Evolutionary conservation across 1,140 invertebrate genomes (phyloP).

Genomic region (Neuroterus valhalla): DNA sequence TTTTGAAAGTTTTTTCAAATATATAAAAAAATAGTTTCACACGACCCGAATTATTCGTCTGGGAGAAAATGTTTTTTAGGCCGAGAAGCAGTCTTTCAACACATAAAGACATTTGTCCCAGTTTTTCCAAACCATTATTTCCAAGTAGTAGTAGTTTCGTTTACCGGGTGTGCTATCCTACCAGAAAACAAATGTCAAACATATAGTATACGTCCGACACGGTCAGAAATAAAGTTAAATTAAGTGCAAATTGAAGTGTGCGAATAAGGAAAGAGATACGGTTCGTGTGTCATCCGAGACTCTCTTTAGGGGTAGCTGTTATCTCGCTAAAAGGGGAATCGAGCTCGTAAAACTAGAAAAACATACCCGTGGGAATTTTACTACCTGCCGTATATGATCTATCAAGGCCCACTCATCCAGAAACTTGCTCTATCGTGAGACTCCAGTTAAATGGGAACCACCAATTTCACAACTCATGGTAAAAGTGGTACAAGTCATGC

Average conservation of each 20-base stretch:
- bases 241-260: background rate
- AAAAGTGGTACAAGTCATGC: slow-evolving; percentile 3
- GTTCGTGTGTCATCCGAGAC: slow-evolving; percentile 5
- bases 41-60: no score
- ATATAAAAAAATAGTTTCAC: no score
- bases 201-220: background rate
- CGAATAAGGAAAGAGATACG: background rate
- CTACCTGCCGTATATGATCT: slow-evolving; percentile 22
- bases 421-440: background rate
- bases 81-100: no score
- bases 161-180: no score
- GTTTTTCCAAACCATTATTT: no score
- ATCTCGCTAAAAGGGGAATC: slow-evolving; percentile 24
- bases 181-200: no score
- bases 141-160: no score
- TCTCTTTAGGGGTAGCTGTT: slow-evolving; percentile 12
- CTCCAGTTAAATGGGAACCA: slow-evolving; percentile 2
- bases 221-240: background rate
- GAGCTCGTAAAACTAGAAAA: slow-evolving; percentile 22
- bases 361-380: slow-evolving; percentile 22
- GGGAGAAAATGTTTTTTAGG: no score
- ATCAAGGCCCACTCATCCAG: slow-evolving; percentile 9
- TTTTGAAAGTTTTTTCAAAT: no score
- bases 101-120: no score
- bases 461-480: background rate